Percentiles rank a stretch among this genome's conserved stretches.
phyloP scores from a whole-genome alignment of 2,113 vertebrate genomes.

The Anseranas semipalmata region DNA sequence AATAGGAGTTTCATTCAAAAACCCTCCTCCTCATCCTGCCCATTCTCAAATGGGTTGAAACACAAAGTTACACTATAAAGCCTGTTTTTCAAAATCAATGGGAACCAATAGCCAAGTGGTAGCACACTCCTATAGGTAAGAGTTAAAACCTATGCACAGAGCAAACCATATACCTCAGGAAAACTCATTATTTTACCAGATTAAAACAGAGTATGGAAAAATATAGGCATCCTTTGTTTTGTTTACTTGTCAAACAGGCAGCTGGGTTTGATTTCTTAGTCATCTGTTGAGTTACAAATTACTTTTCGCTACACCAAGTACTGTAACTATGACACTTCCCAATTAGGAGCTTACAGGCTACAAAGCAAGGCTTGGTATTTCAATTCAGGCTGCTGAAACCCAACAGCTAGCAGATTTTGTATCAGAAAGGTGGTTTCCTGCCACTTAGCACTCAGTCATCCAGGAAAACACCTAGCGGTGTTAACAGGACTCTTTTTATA shows the following conservation, averaged over 20 bases:
- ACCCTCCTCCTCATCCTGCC: background rate
- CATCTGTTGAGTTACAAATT: background rate
- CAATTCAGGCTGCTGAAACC: background rate
- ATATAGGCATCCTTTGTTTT: background rate
- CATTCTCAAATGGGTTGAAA: background rate
- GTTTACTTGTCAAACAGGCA: background rate
- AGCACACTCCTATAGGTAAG: fast-evolving
- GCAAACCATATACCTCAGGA: background rate
- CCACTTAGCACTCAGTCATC: background rate
- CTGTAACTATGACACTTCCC: background rate
- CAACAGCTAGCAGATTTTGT: background rate
- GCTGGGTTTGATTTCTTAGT: background rate
- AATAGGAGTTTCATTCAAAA: background rate
- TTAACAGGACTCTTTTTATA: background rate
- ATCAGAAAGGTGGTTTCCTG: background rate
- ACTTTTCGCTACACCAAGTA: background rate
- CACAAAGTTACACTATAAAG: background rate
- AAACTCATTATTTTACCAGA: background rate
- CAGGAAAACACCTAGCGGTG: background rate
- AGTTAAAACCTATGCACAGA: background rate
- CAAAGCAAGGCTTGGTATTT: background rate
- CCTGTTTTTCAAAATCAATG: background rate
- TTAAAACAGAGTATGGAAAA: background rate
- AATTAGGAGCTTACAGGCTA: background rate
- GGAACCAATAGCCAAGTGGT: fast-evolving